Conservation (phyloP, 1,140 invertebrate genomes). For the Brachionus manjavacas region DNA sequence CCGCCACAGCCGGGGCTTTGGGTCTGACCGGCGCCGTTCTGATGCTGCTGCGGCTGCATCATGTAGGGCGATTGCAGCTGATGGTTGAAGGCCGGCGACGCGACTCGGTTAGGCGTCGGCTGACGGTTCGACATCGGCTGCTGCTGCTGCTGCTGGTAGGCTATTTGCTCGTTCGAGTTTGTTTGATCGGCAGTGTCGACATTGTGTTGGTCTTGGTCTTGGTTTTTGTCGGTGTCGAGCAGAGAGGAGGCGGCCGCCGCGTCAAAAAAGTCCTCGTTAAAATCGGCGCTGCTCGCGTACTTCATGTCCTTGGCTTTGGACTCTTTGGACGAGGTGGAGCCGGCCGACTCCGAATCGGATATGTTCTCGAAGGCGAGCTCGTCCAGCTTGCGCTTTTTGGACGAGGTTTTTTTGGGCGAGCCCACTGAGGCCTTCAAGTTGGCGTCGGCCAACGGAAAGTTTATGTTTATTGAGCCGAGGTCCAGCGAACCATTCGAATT, state of each 20-base stretch:
- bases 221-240: neutral
- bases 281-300: neutral
- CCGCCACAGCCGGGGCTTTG: neutral
- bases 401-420: neutral
- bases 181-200: neutral
- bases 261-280: neutral
- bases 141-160: neutral
- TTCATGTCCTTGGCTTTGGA: neutral
- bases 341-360: conserved; percentile 7
- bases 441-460: neutral
- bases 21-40: neutral
- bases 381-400: conserved; percentile 9
- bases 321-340: neutral
- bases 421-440: neutral
- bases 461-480: neutral
- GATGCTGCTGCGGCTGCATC: neutral
- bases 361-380: neutral
- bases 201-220: neutral
- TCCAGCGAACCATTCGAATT: conserved; percentile 20
- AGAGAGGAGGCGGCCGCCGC: neutral
- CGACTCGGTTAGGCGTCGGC: neutral
- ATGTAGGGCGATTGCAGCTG: neutral
- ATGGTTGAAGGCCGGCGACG: neutral
- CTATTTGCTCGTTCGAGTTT: neutral
- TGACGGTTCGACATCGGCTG: neutral